Percentiles rank a stretch among this genome's conserved stretches.
phyloP scores from a whole-genome alignment of 2,888 invertebrate species.

The Taphrorychus bicolor region DNA sequence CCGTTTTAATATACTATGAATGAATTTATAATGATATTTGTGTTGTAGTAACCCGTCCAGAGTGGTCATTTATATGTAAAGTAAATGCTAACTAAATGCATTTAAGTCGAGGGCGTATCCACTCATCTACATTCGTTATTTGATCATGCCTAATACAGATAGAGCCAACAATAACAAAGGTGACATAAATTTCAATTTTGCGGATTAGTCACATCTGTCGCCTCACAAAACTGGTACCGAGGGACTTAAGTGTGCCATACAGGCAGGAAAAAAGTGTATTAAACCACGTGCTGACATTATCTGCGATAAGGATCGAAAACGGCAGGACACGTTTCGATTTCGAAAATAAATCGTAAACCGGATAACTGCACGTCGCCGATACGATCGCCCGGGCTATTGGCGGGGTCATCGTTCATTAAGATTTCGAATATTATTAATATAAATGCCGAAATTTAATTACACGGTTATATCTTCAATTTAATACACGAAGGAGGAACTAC shows the following conservation, averaged over 20 bases:
- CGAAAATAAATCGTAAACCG: constrained; percentile 45
- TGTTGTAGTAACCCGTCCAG: constrained; percentile 21
- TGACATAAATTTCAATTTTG: constrained; percentile 37
- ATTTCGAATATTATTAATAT: constrained; percentile 42
- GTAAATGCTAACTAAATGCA: constrained; percentile 37
- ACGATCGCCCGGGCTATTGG: constrained; percentile 43
- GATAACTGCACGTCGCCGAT: constrained; percentile 45
- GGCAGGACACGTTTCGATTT: constrained; percentile 37
- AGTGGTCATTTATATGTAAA: constrained; percentile 38
- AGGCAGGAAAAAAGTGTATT: constrained; percentile 20
- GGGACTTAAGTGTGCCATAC: constrained; percentile 1
- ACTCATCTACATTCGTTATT: constrained; percentile 40
- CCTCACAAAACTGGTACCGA: too few species aligned
- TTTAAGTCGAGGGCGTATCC: constrained; percentile 41
- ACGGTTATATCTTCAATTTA: constrained; percentile 37
- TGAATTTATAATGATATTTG: constrained; percentile 36
- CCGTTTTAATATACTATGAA: constrained; percentile 32
- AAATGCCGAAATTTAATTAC: constrained; percentile 42
- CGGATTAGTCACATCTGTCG: constrained; percentile 32
- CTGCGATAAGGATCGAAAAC: constrained; percentile 21
- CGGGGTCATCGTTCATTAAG: constrained; percentile 43
- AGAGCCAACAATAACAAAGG: constrained; percentile 26
- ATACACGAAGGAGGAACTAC: constrained; percentile 15
- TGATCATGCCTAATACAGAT: constrained; percentile 39
- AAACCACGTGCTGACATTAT: constrained; percentile 40